Evolutionary conservation across 2,113 vertebrate genomes (phyloP).

Genomic region (Numenius arquata): DNA sequence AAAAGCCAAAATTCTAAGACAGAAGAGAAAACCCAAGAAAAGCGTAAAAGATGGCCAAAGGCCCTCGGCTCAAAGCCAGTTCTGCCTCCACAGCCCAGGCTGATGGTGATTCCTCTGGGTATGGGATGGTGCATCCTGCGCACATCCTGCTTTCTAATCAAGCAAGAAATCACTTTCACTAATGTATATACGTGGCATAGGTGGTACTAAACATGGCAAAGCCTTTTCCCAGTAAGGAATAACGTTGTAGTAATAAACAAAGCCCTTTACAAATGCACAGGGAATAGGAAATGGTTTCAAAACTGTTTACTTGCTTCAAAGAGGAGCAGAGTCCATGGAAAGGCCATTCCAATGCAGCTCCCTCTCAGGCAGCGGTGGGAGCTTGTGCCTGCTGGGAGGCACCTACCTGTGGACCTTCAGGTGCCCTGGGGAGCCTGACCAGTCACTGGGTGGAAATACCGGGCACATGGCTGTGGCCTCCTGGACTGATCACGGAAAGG

Average conservation of each 20-base stretch:
- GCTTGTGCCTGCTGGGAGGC: background rate
- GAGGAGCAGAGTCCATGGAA: background rate
- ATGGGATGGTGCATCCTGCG: too few species aligned
- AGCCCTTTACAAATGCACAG: background rate
- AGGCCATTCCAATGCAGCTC: background rate
- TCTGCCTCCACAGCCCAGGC: background rate
- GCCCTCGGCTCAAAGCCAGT: background rate
- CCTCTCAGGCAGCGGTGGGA: background rate
- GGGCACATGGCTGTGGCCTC: background rate
- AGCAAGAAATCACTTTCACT: background rate
- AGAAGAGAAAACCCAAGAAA: background rate
- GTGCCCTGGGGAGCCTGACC: background rate
- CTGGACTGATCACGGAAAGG: background rate
- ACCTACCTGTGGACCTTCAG: background rate
- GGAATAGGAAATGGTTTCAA: background rate
- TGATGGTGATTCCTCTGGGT: background rate
- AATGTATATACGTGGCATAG: too few species aligned
- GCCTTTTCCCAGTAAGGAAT: background rate
- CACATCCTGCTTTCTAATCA: rapidly evolving
- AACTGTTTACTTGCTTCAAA: background rate
- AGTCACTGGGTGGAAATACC: background rate
- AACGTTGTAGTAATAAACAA: background rate
- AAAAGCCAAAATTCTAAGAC: background rate
- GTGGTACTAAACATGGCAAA: background rate
- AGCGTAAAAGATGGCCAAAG: background rate